Base-by-base conservation (phyloP, 2,888 invertebrate species). In the Luperina nickerlii region DNA sequence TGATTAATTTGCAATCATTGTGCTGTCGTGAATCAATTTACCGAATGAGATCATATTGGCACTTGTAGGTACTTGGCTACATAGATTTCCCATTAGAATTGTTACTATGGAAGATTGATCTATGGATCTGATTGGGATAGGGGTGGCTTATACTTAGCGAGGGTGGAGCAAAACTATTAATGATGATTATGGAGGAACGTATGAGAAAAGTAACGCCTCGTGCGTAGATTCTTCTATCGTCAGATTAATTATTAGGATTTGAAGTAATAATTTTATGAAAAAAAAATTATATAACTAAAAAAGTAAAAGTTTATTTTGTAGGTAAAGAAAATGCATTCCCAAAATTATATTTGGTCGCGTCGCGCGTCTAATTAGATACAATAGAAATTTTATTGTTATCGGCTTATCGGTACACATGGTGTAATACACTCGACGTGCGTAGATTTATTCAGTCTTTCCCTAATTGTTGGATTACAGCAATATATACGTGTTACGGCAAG, bases 1-100 rank as follows among this genome's bases (percentile, higher is more conserved):
- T 80, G 85, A 90, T 86, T 90, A 84, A 88, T 88, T 83, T 87
- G 82, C 71, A 70, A 88, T 87, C 66, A 86, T 86, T 86, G 88
- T 82, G 74, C 72, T 82, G 82, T 77, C 86, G 73, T 32, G 76
- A 75, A 75, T 81, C 88, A 88, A 85, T 88, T 86, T 85, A 70
- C 62, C 72, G 63, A 88, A 86, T 85, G 51, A 88, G 76, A 76
- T 85, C 65, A 73, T 85, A 88, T 88, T 85, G 88, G 45, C 32
- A 80, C 63, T 87, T 79, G 27, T n/a, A 24, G 5, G 60, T 69
- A 69, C 68, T 68, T 78, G 18, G 27, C 27, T 74, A 84, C 63
- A 74, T 78, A 60, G 73, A 32, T 84, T 71, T 87, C 62, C 15
- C 27, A 84, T 87, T 84, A 87, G 15, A 27, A 74, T 48, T 18